Evolutionary conservation across 2,113 vertebrate species (phyloP).

Genomic region (Percina caprodes): DNA sequence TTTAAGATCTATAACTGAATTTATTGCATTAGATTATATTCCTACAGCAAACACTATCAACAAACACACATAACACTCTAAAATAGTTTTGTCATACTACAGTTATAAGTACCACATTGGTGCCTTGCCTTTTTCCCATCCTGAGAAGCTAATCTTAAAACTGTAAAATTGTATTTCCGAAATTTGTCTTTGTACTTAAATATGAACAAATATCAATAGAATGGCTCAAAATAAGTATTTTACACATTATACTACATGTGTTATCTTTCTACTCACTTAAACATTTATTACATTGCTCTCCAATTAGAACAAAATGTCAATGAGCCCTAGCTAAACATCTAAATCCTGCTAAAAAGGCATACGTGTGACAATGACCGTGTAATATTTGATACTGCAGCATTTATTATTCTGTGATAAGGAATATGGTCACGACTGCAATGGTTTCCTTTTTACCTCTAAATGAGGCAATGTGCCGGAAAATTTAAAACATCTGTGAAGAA

Average conservation of each 20-base stretch:
- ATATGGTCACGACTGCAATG: background rate
- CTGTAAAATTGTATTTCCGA: background rate
- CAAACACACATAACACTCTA: slow-evolving; percentile 62
- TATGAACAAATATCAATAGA: background rate
- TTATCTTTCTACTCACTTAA: background rate
- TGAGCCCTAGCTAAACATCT: background rate
- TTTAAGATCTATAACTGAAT: slow-evolving; percentile 63
- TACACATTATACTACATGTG: background rate
- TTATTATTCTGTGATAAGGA: background rate
- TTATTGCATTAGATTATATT: slow-evolving; percentile 72
- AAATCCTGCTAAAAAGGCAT: background rate
- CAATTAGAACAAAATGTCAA: background rate
- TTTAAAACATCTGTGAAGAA: background rate
- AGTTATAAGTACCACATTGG: slow-evolving; percentile 46
- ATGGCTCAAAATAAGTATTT: background rate
- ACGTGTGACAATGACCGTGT: slow-evolving; percentile 23
- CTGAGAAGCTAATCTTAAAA: slow-evolving; percentile 78
- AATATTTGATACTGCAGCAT: background rate
- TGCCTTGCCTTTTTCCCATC: slow-evolving; percentile 85
- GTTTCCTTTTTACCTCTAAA: background rate
- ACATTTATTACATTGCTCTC: background rate
- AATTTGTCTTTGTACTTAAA: background rate
- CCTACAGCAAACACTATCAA: slow-evolving; percentile 61
- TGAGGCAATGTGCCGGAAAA: background rate
- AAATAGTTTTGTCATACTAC: slow-evolving; percentile 47